A percentile compares a stretch with the other conserved stretches of the same genome.
Evolutionary conservation across 1,140 invertebrate species (phyloP).

Genomic region (Colletes gigas): DNA sequence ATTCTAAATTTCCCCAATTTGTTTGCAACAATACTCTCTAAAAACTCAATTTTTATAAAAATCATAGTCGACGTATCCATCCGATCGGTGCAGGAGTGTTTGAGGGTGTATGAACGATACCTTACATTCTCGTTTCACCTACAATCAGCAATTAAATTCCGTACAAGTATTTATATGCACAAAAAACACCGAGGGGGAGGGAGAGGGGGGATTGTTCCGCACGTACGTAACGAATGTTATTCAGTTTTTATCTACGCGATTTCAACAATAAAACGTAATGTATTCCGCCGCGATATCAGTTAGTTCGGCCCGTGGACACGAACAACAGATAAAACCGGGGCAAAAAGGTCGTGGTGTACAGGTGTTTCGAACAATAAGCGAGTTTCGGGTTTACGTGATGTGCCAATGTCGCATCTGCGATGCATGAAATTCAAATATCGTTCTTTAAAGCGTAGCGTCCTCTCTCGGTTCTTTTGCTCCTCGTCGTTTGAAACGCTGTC

Average conservation of each 20-base stretch:
- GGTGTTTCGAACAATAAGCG: constrained; percentile 28
- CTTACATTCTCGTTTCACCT: too few relatives aligned
- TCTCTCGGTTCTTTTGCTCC: neutral
- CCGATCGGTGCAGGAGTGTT: too few relatives aligned
- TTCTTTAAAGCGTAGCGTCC: neutral
- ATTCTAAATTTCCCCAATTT: too few relatives aligned
- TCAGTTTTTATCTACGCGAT: neutral
- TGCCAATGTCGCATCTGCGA: constrained; percentile 25
- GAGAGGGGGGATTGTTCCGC: neutral
- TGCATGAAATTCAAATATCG: constrained; percentile 46
- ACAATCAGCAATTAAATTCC: too few relatives aligned
- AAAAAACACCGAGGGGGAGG: neutral
- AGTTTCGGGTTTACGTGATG: constrained; percentile 24
- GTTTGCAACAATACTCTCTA: too few relatives aligned
- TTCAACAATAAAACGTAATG: constrained; percentile 19
- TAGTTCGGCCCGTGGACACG: constrained; percentile 13
- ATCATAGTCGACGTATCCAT: too few relatives aligned
- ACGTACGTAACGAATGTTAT: neutral
- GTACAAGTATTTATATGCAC: neutral
- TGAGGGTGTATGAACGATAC: too few relatives aligned
- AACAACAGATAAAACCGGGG: neutral
- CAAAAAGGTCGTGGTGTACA: constrained; percentile 13
- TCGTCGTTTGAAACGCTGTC: neutral
- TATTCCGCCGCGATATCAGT: constrained; percentile 26
- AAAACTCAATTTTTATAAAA: too few relatives aligned